Evolutionary conservation across 1,140 invertebrate species (phyloP), one percentile per base, ranked within the genome.

Genomic region (Cydia strobilella): DNA sequence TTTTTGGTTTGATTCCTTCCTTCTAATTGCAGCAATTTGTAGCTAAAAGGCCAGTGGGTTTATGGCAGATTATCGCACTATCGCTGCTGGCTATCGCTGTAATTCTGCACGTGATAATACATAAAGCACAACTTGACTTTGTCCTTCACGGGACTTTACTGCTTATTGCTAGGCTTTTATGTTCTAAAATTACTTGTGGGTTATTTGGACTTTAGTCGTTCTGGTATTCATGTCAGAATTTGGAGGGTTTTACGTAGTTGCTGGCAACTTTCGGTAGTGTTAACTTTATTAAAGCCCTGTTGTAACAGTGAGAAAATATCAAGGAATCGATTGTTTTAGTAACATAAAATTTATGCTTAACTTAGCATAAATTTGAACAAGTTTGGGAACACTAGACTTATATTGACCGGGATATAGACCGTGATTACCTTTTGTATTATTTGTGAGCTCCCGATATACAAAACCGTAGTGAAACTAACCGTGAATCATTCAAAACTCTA

Each of bases 41-140:
- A 59, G 54, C 54, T 59, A 59, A 59, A 59, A 59, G 54, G 54
- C 54, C 54, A 59, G 54, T 59, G 20, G 54, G 54, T 59, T 59
- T 59, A 59, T 23, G 20, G 54, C 54, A 59, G 54, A 59, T 59
- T 59, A 59, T 23, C 54, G 54, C 54, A 10, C 20, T 59, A 59
- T 59, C 54, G 54, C 54, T 59, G 6, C 20, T 3, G 54, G 54
- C 54, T 59, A 59, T 59, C 54, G 54, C 20, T 23, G 54, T 59
- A 23, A 59, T 23, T 20, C 18, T 59, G 54, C n/a, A 51, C 15
- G 48, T 5, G 54, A 20, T 59, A 23, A 59, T 59, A 23, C 51
- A 23, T 2, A 5, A 18, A 23, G 18, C 54, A 23, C 10, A 59
- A 23, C 20, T 23, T 9, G 12, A 9, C 15, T 59, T 59, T 12